These are phyloP conservation scores for Polietes domitor DNA, from an alignment of 2,888 invertebrate genomes.

Conservation along the genomic window DNA sequence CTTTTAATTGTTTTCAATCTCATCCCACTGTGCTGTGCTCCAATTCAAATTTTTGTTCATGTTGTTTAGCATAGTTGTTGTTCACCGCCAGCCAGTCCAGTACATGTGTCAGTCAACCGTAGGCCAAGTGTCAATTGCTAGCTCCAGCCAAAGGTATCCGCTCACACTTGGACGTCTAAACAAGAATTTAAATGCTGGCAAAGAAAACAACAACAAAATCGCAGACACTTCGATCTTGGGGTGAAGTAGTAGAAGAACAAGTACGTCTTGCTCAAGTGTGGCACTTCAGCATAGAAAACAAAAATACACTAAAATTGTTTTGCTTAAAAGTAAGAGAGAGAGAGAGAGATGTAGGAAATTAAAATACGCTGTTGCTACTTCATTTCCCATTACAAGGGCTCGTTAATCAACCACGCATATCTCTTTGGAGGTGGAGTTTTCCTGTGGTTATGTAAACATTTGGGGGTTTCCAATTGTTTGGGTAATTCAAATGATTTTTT, in stretches of 20 bases:
- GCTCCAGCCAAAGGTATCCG: not conserved
- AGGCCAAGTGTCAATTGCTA: constrained; percentile 54
- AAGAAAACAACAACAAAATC: constrained; percentile 8
- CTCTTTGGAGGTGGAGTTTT: not conserved
- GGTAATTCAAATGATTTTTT: constrained; percentile 15
- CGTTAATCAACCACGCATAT: not conserved
- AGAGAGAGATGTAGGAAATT: not conserved
- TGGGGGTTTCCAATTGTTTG: constrained; percentile 2
- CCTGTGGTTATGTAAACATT: not conserved
- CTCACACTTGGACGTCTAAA: not conserved
- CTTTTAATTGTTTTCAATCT: not conserved
- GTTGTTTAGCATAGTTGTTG: not conserved
- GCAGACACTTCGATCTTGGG: not conserved
- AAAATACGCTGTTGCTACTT: not conserved
- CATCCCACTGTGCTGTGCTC: not conserved
- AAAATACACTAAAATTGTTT: not conserved
- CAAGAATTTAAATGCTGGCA: not conserved
- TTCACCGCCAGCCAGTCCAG: not conserved
- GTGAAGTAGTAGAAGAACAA: not conserved
- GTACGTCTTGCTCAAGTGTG: not conserved
- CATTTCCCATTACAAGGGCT: not conserved
- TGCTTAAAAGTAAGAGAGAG: not conserved
- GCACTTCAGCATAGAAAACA: not conserved
- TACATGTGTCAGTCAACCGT: constrained; percentile 46
- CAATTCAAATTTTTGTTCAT: not conserved